These are phyloP conservation scores for Epirrhoe alternata DNA, from an alignment of 2,888 invertebrate species.

Conservation along the genomic window DNA sequence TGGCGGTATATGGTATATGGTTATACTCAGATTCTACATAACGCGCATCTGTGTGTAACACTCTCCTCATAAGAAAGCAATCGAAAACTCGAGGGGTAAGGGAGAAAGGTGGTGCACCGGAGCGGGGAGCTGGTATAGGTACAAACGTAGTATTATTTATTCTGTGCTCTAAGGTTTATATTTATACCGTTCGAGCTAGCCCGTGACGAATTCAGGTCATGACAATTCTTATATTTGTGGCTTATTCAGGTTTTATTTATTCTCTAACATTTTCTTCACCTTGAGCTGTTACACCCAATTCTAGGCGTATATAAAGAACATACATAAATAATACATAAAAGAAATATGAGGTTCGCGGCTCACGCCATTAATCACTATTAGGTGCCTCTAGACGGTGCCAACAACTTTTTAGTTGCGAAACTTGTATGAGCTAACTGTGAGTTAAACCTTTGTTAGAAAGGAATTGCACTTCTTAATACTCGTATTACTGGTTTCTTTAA, in stretches of 20 bases:
- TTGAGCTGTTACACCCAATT: conserved; percentile 10
- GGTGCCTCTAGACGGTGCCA: conserved; percentile 10
- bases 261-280: not conserved
- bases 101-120: too few species aligned
- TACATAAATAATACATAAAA: conserved; percentile 17
- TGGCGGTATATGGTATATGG: too few species aligned
- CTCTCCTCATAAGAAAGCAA: too few species aligned
- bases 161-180: too few species aligned
- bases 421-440: conserved; percentile 13
- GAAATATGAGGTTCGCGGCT: conserved; percentile 19
- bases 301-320: conserved; percentile 21
- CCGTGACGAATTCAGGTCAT: not conserved
- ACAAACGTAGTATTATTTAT: too few species aligned
- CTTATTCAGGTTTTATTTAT: not conserved
- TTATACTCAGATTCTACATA: too few species aligned
- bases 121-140: too few species aligned
- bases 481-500: not conserved
- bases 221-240: not conserved
- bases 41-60: too few species aligned
- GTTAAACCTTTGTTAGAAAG: conserved; percentile 7
- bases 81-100: too few species aligned
- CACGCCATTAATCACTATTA: conserved; percentile 28
- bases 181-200: too few species aligned
- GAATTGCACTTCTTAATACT: conserved; percentile 17
- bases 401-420: conserved; percentile 5